Base-by-base conservation (phyloP, 2,113 vertebrate species). In the Ardeotis arabs region DNA sequence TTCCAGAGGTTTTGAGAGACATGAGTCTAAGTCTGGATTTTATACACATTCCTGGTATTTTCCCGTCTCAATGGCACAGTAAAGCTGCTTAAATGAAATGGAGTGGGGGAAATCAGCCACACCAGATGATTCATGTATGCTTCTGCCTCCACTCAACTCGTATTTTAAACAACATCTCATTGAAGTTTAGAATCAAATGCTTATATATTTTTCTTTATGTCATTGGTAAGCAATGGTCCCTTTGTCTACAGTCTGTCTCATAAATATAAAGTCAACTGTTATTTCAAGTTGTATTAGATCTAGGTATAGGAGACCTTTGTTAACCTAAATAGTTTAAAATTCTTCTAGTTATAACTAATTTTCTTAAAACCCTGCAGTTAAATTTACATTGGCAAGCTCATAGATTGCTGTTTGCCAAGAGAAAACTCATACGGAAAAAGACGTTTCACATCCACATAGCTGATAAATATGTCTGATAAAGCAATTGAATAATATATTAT, bases 41-140 rank as follows among this genome's bases (percentile, higher is more conserved):
- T 81, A 78, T 76, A 66, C 28, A 72, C 13, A 58, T 93, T 84
- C 27, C 16, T 73, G 35, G 31, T 95, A n/a, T 88, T 90, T 96
- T 76, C 63, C 74, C 62, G 70, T 82, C 55, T 82, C 63, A 95
- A 14, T 84, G 70, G 66, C 84, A 86, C 49, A 67, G 75, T 82
- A 89, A 81, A 84, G 11, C 66, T 84, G 52, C 55, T 92, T 83
- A 93, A 90, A 88, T 69, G 81, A 90, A 89, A 89, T 50, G 9
- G 62, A 86, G 47, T 53, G 50, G 66, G 52, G 77, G 21, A 88
- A 93, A 77, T 88, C 68, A 92, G 39, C 44, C 77, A 67, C 72
- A 82, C 72, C 92, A 96, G 90, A 94, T 97, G 95, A 97, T 97
- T 97, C 90, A 97, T 97, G 63, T 96, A 89, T 82, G 44, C 75